phyloP scores from a whole-genome alignment of 2,888 invertebrate species.

The Auanema freiburgensis region DNA sequence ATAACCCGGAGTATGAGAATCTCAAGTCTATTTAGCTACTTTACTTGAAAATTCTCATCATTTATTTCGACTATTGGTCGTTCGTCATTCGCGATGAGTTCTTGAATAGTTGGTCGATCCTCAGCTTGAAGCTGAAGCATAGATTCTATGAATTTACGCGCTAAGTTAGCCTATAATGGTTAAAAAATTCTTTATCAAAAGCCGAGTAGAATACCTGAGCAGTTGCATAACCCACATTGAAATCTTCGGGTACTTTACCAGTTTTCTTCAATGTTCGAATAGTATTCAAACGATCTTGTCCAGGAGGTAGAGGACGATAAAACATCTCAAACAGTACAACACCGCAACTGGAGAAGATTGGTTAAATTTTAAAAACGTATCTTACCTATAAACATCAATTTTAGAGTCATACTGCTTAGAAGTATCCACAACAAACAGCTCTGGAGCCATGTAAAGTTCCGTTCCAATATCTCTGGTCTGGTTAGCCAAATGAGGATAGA shows the following conservation, averaged over 20 bases:
- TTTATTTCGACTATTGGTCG: slow-evolving; percentile 48
- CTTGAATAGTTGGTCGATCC: slow-evolving; percentile 41
- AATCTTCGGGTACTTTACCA: slow-evolving; percentile 18
- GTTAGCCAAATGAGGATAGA: slow-evolving; percentile 5
- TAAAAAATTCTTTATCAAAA: too few species aligned
- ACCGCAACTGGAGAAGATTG: slow-evolving; percentile 58
- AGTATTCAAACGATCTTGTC: slow-evolving; percentile 84
- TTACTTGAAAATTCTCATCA: slow-evolving; percentile 42
- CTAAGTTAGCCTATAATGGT: slow-evolving; percentile 15
- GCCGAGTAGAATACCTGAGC: too few species aligned
- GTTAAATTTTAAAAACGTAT: not conserved
- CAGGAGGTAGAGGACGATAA: slow-evolving; percentile 80
- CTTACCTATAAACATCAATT: slow-evolving; percentile 78
- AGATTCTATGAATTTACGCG: slow-evolving; percentile 31
- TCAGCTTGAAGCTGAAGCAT: slow-evolving; percentile 45
- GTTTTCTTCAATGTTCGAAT: slow-evolving; percentile 66
- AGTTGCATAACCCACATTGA: slow-evolving; percentile 1
- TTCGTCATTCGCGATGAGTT: slow-evolving; percentile 43
- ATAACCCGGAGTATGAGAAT: not conserved
- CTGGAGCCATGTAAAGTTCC: slow-evolving; percentile 90
- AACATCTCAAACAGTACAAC: slow-evolving; percentile 77
- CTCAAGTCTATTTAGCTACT: not conserved
- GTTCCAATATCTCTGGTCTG: slow-evolving; percentile 79
- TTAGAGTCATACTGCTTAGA: slow-evolving; percentile 63
- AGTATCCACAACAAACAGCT: slow-evolving; percentile 71